phyloP scores from a whole-genome alignment of 2,888 invertebrate genomes.

The Orthosia gracilis region DNA sequence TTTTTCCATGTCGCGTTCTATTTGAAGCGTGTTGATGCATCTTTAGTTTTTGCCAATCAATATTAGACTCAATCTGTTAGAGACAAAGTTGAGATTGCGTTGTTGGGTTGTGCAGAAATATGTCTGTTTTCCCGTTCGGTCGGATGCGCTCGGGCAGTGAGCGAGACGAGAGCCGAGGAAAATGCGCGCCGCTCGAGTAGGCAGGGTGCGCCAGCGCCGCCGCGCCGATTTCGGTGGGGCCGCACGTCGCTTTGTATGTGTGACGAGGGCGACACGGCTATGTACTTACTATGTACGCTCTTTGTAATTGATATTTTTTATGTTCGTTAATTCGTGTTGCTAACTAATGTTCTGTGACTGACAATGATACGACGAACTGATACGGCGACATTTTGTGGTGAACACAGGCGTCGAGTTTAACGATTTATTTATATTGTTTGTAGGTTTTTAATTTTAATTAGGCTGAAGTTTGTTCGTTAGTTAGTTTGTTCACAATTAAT shows the following conservation, averaged over 20 bases:
- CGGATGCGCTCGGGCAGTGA: constrained; percentile 86
- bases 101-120: constrained; percentile 65
- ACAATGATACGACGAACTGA: constrained; percentile 56
- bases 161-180: constrained; percentile 85
- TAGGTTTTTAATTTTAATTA: constrained; percentile 57
- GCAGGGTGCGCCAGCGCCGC: constrained; percentile 65
- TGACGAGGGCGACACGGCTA: constrained; percentile 43
- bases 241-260: constrained; percentile 47
- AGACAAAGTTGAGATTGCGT: constrained; percentile 51
- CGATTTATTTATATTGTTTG: constrained; percentile 33
- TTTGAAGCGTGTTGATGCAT: constrained; percentile 89
- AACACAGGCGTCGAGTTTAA: constrained; percentile 22
- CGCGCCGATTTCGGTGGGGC: constrained; percentile 46
- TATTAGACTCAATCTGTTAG: constrained; percentile 61
- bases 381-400: constrained; percentile 34
- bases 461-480: constrained; percentile 30
- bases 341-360: constrained; percentile 64
- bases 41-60: constrained; percentile 63
- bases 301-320: constrained; percentile 86
- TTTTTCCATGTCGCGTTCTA: constrained; percentile 89
- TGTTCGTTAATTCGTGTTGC: constrained; percentile 80
- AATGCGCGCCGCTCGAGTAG: constrained; percentile 77
- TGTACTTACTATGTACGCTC: constrained; percentile 61
- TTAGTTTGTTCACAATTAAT: constrained; percentile 50
- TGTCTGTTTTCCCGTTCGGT: constrained; percentile 89